These are phyloP conservation scores for Chaitophorus viminalis DNA, from an alignment of 2,888 invertebrate species.

Conservation along the genomic window DNA sequence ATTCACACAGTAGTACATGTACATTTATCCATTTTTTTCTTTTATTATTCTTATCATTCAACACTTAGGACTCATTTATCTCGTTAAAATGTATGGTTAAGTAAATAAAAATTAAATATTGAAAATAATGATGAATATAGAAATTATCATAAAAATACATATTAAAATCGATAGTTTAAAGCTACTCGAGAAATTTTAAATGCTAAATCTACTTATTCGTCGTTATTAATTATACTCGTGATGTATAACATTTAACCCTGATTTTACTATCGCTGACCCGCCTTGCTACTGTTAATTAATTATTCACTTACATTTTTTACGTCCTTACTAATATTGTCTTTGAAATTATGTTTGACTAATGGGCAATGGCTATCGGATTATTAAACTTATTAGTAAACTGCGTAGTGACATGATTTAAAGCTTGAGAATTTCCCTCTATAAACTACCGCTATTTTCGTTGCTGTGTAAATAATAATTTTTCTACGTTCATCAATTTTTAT, in stretches of 20 bases:
- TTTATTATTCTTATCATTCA: no score
- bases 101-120: background rate
- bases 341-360: conserved; percentile 12
- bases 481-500: background rate
- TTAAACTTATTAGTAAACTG: conserved; percentile 1
- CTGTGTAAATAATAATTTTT: background rate
- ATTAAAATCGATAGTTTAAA: conserved; percentile 1
- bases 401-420: background rate
- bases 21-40: no score
- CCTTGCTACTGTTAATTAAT: background rate
- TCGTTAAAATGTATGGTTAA: no score
- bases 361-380: conserved; percentile 1
- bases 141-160: background rate
- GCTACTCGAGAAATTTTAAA: background rate
- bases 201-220: background rate
- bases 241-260: background rate
- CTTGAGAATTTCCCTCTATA: background rate
- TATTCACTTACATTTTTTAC: conserved; percentile 4
- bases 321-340: conserved; percentile 2
- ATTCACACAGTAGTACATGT: no score
- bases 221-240: background rate
- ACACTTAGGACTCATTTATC: no score
- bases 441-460: background rate
- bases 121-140: background rate
- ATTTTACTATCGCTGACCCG: background rate